A percentile compares a stretch with the other conserved stretches of the same genome.
Evolutionary conservation across 2,797 vertebrate species (phyloP).

Genomic region (Centroberyx gerrardi): DNA sequence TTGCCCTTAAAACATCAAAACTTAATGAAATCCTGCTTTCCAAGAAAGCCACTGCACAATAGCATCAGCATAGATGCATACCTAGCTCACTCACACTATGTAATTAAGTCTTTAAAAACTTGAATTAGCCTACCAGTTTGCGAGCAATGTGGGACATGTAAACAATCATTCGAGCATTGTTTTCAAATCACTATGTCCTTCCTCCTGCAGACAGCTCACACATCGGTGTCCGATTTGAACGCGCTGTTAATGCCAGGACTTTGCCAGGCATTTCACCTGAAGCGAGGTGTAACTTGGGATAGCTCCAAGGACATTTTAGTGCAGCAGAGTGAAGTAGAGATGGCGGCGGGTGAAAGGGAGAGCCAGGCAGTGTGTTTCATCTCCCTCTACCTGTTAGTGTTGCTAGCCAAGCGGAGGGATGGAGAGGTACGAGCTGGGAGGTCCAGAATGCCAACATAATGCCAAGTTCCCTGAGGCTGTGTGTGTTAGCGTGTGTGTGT

Average conservation of each 20-base stretch:
- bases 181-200: background rate
- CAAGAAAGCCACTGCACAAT: background rate
- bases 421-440: slow-evolving; percentile 39
- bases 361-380: slow-evolving; percentile 45
- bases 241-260: background rate
- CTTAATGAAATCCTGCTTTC: background rate
- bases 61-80: background rate
- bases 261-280: slow-evolving; percentile 6
- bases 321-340: background rate
- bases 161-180: background rate
- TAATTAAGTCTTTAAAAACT: slow-evolving; percentile 10
- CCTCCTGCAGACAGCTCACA: background rate
- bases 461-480: slow-evolving; percentile 48
- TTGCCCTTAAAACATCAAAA: background rate
- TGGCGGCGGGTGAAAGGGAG: background rate
- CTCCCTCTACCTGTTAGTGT: slow-evolving; percentile 43
- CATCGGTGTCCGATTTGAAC: background rate
- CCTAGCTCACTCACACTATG: background rate
- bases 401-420: slow-evolving; percentile 33
- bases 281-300: background rate
- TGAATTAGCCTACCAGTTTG: slow-evolving; percentile 16
- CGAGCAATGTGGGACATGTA: background rate
- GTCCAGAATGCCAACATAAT: slow-evolving; percentile 54
- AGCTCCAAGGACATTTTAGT: background rate
- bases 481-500: slow-evolving; percentile 31